These are phyloP conservation scores for Tethea ocularis DNA, from an alignment of 2,888 invertebrate genomes.

Conservation along the genomic window DNA sequence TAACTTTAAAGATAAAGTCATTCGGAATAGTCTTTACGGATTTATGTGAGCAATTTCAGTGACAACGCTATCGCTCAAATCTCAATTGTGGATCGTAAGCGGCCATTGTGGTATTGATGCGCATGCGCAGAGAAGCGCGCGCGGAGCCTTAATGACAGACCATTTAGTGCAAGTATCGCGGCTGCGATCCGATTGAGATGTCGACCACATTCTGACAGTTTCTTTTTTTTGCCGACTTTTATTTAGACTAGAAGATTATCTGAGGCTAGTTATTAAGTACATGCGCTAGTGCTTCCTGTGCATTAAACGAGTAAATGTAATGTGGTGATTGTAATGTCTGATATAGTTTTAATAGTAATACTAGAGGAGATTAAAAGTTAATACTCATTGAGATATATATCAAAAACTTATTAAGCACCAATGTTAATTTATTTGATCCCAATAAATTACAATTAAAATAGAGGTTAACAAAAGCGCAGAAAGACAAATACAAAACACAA, in stretches of 20 bases:
- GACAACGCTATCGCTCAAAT: conserved; percentile 45
- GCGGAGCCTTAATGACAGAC: conserved; percentile 63
- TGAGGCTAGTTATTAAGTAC: conserved; percentile 7
- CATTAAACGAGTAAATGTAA: background rate
- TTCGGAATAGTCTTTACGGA: conserved; percentile 24
- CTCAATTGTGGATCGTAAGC: conserved; percentile 57
- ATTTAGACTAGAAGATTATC: conserved; percentile 51
- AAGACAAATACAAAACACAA: background rate
- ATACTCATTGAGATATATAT: background rate
- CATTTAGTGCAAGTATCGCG: conserved; percentile 62
- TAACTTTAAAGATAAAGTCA: conserved; percentile 3
- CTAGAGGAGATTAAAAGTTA: background rate
- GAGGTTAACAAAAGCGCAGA: background rate
- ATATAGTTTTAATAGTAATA: background rate
- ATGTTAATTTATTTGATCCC: background rate
- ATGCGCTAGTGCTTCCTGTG: background rate
- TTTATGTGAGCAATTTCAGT: conserved; percentile 22
- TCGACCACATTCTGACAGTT: conserved; percentile 54
- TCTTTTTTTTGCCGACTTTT: conserved; percentile 47
- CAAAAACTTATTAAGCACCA: background rate
- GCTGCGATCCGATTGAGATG: conserved; percentile 59
- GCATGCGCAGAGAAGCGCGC: conserved; percentile 44
- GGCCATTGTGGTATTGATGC: conserved; percentile 54
- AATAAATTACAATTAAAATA: background rate
- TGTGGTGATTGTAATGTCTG: background rate